These are phyloP conservation scores for Stomatorhinus ivindoensis DNA, from an alignment of 2,113 vertebrate species.

Conservation along the genomic window DNA sequence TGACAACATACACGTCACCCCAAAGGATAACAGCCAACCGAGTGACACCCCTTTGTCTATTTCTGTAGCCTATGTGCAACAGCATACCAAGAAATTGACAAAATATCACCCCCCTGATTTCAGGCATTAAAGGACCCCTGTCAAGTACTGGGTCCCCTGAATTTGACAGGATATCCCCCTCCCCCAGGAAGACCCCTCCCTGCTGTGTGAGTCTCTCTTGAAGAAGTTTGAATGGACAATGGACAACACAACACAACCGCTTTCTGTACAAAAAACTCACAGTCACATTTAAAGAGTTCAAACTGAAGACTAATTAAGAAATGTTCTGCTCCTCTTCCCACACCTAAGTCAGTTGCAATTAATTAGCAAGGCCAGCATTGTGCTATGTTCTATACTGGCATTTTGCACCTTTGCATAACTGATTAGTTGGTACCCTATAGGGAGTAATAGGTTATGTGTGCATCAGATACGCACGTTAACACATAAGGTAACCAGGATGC, in stretches of 20 bases:
- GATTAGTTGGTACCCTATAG: background rate
- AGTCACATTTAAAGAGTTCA: background rate
- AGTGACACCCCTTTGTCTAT: background rate
- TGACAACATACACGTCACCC: background rate
- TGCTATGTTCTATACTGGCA: background rate
- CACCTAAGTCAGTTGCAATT: background rate
- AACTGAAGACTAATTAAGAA: background rate
- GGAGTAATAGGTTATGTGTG: background rate
- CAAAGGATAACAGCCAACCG: background rate
- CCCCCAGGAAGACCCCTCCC: too few relatives aligned
- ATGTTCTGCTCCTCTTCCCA: background rate
- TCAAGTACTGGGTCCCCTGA: too few relatives aligned
- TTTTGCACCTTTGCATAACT: background rate
- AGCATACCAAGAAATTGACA: too few relatives aligned
- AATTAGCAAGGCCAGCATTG: background rate
- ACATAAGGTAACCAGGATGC: background rate
- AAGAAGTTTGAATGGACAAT: background rate
- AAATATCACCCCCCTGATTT: too few relatives aligned
- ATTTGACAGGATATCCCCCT: too few relatives aligned
- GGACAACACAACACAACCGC: background rate
- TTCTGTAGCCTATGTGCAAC: background rate
- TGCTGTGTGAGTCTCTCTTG: background rate
- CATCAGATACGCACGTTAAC: background rate
- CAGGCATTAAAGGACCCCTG: too few relatives aligned
- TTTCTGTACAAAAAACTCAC: background rate